Evolutionary conservation across 2,888 invertebrate genomes (phyloP).

Genomic region (Nomada goodeniana): DNA sequence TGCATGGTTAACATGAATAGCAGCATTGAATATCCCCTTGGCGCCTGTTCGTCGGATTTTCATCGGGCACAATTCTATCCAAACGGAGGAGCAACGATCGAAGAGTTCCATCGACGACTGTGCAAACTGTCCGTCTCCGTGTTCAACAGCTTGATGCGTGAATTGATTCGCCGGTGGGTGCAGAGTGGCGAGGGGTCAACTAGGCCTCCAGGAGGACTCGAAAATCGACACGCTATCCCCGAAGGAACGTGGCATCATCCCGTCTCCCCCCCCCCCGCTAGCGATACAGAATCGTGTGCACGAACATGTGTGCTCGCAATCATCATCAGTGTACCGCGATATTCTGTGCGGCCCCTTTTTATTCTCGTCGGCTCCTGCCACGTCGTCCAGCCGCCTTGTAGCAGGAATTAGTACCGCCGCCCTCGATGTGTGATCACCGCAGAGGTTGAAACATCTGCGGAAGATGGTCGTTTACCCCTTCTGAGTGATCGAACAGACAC

Average conservation of each 20-base stretch:
- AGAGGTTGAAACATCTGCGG: conserved; percentile 59
- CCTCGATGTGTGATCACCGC: conserved; percentile 24
- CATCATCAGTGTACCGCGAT: conserved; percentile 76
- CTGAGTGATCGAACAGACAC: conserved; percentile 19
- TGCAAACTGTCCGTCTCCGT: conserved; percentile 75
- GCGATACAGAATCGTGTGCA: conserved; percentile 72
- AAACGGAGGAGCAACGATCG: conserved; percentile 8
- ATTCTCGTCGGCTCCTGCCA: conserved; percentile 55
- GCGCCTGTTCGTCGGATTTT: neutral
- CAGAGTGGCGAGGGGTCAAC: conserved; percentile 33
- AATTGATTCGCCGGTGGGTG: conserved; percentile 81
- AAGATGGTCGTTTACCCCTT: conserved; percentile 52
- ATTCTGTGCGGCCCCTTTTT: conserved; percentile 64
- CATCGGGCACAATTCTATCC: conserved; percentile 8
- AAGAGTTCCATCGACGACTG: conserved; percentile 60
- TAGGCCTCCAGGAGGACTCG: conserved; percentile 69
- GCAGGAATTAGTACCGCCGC: conserved; percentile 45
- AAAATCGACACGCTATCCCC: conserved; percentile 74
- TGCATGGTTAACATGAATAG: too few relatives aligned
- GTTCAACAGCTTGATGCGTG: conserved; percentile 82
- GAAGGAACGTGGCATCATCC: conserved; percentile 50
- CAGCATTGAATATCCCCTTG: neutral
- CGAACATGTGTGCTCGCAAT: conserved; percentile 81
- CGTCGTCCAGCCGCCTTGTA: conserved; percentile 24
- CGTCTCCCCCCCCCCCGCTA: conserved; percentile 6